Base-by-base conservation (phyloP, 2,797 vertebrate species). In the Pygocentrus nattereri region DNA sequence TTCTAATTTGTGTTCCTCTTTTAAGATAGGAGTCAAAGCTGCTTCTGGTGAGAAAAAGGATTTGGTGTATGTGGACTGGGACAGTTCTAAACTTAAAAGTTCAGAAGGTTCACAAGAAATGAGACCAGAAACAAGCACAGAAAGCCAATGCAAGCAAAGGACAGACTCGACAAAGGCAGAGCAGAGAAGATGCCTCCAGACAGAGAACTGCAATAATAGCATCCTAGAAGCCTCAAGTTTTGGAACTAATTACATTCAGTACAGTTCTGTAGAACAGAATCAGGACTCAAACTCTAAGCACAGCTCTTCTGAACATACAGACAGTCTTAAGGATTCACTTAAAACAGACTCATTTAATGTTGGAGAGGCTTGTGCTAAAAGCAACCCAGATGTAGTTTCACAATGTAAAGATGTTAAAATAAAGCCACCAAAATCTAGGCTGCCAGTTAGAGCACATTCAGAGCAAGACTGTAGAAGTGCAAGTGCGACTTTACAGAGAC, bases 1-100 rank as follows among this genome's bases (percentile, higher is more conserved):
- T 81, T 95, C 96, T 90, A 97, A 96, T 94, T 96, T 96, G 88
- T 96, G 96, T 88, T 97, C 97, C 88, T 98, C 98, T 91, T 99
- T 99, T 94, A 99, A 94, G 95, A 96, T 97, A 94, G 96, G 96
- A 91, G 95, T 96, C 87, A 95, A 95, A 87, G 94, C 96, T 84
- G 96, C 95, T 80, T 95, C 94, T 94, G 95, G 93, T 90, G 89
- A 96, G 90, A 96, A 95, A 94, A 96, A 95, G 93, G 96, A 96
- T 90, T 93, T 94, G 90, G 86, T 91, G 84, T 90, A 93, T 89
- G 93, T 94, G 88, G 95, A 97, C 92, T 88, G 93, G 87, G 85
- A 94, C 93, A 95, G 96, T 93, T 84, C 74, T 79, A 95, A 95
- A 87, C 83, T 93, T 90, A 88, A 93, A 89, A 88, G 89, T 86